Percentiles rank a stretch among this genome's conserved stretches.
phyloP scores from a whole-genome alignment of 2,888 invertebrate species.

The Microchrysa polita region DNA sequence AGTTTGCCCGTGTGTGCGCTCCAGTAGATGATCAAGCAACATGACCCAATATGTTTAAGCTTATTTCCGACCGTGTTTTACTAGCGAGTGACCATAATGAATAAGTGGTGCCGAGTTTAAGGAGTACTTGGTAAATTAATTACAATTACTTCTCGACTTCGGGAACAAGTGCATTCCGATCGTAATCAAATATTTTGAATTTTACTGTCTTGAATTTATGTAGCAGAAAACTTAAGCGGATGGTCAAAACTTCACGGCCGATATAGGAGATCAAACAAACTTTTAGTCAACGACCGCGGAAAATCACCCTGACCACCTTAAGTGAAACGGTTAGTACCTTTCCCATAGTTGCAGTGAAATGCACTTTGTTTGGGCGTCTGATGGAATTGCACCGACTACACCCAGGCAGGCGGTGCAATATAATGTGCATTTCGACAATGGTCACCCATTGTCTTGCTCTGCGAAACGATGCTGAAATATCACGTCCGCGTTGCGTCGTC shows the following conservation, averaged over 20 bases:
- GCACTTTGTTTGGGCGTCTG: neutral
- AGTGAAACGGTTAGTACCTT: neutral
- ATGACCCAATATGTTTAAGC: neutral
- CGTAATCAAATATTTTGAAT: too few species aligned
- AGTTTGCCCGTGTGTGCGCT: neutral
- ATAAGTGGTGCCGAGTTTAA: neutral
- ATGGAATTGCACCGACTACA: slow-evolving; percentile 31
- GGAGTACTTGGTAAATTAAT: neutral
- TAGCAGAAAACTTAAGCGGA: too few species aligned
- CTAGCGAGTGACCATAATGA: neutral
- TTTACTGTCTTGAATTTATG: too few species aligned
- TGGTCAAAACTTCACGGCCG: too few species aligned
- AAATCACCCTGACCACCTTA: slow-evolving; percentile 22
- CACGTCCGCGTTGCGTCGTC: too few species aligned
- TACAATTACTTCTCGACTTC: too few species aligned
- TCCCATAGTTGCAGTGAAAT: slow-evolving; percentile 2
- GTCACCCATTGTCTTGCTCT: slow-evolving; percentile 22
- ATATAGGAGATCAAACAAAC: too few species aligned
- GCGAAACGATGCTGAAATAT: neutral
- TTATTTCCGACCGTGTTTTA: neutral
- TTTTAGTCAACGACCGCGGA: too few species aligned
- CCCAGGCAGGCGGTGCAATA: slow-evolving; percentile 37
- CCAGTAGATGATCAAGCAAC: too few species aligned
- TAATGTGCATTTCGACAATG: slow-evolving; percentile 31
- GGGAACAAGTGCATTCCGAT: too few species aligned